These are phyloP conservation scores for Lota lota DNA, from an alignment of 2,113 vertebrate genomes.

Conservation along the genomic window DNA sequence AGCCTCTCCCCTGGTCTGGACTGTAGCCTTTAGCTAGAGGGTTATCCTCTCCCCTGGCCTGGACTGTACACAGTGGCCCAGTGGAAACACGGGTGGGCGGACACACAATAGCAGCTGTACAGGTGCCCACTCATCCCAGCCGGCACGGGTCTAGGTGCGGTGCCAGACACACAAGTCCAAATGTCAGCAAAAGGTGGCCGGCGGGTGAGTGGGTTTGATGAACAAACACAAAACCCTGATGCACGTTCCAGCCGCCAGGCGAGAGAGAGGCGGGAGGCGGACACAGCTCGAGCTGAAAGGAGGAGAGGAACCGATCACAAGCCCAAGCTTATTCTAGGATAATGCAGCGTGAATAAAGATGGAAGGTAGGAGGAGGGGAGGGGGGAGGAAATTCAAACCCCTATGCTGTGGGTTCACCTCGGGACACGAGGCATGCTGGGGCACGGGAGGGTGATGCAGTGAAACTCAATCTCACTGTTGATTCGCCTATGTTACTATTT, in stretches of 20 bases:
- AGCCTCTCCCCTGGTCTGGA: no score
- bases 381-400: background rate
- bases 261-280: constrained; percentile 10
- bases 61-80: constrained; percentile 18
- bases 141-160: constrained; percentile 37
- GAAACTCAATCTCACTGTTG: no score
- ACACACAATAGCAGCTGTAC: constrained; percentile 37
- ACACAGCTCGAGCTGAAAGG: background rate
- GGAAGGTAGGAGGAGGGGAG: background rate
- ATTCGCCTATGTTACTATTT: no score
- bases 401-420: constrained; percentile 24
- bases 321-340: constrained; percentile 17
- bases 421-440: constrained; percentile 30
- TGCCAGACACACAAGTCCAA: constrained; percentile 49
- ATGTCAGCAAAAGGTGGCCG: constrained; percentile 57
- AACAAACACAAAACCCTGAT: constrained; percentile 34
- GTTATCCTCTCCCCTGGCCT: no score
- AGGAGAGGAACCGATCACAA: background rate
- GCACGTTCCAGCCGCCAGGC: constrained; percentile 29
- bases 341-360: constrained; percentile 17
- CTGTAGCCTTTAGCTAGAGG: no score
- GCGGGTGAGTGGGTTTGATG: constrained; percentile 34
- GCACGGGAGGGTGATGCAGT: no score
- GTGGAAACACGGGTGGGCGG: constrained; percentile 9
- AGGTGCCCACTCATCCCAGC: constrained; percentile 67